phyloP scores from a whole-genome alignment of 1,140 invertebrate species.

The Zaprionus nigranus region DNA sequence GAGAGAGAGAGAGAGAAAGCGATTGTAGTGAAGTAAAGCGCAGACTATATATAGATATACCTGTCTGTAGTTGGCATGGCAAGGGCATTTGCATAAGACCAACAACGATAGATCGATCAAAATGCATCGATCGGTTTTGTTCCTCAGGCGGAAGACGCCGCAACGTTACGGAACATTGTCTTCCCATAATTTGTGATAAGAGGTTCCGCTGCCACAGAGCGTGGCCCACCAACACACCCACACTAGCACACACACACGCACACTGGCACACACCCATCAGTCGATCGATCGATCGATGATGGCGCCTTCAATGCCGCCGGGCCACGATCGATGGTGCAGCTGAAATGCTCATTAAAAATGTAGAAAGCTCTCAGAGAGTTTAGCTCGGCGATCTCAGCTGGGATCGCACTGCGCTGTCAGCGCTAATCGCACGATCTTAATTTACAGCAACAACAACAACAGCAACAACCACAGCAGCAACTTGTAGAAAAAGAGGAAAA shows the following conservation, averaged over 20 bases:
- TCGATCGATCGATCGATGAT: constrained; percentile 35
- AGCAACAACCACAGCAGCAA: constrained; percentile 46
- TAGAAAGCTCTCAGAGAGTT: constrained; percentile 73
- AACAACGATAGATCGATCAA: constrained; percentile 10
- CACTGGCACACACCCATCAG: background rate
- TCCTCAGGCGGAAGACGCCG: constrained; percentile 12
- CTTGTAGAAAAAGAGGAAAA: background rate
- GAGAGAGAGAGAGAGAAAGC: background rate
- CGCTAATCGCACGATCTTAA: constrained; percentile 82
- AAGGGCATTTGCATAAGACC: constrained; percentile 28
- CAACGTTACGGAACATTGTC: constrained; percentile 18
- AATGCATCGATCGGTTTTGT: constrained; percentile 6
- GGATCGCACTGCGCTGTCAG: constrained; percentile 62
- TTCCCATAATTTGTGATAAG: constrained; percentile 59
- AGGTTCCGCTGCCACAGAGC: constrained; percentile 13
- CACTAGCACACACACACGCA: constrained; percentile 9
- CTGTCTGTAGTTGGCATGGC: background rate
- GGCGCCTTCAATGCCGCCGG: constrained; percentile 55
- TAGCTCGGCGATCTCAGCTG: constrained; percentile 33
- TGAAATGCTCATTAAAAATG: constrained; percentile 81
- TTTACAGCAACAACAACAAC: constrained; percentile 71
- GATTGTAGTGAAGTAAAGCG: no score
- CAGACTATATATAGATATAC: background rate
- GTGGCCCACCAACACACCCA: constrained; percentile 43
- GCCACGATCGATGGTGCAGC: constrained; percentile 66